These are phyloP conservation scores for Meta bourneti DNA, from an alignment of 2,888 invertebrate species.

Conservation along the genomic window DNA sequence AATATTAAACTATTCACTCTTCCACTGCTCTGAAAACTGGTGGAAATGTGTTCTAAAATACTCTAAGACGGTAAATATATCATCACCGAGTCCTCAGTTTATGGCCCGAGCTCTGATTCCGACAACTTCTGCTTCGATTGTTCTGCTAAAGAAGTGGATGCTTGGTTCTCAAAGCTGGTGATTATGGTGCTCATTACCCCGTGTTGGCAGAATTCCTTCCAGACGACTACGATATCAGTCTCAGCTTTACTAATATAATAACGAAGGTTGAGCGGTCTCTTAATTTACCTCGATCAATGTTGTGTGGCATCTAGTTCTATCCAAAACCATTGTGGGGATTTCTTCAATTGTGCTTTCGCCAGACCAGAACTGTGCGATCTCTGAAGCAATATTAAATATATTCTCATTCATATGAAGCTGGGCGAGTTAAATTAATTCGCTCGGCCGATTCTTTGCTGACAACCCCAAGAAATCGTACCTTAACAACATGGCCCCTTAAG, in stretches of 20 bases:
- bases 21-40: too few relatives aligned
- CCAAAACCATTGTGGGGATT: slow-evolving; percentile 30
- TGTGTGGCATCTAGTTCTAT: slow-evolving; percentile 38
- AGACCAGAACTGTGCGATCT: not conserved
- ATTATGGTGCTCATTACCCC: slow-evolving; percentile 53
- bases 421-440: slow-evolving; percentile 48
- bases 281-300: slow-evolving; percentile 48
- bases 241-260: slow-evolving; percentile 32
- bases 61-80: too few relatives aligned
- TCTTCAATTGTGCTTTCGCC: slow-evolving; percentile 8
- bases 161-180: slow-evolving; percentile 49
- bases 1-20: too few relatives aligned
- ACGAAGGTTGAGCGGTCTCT: slow-evolving; percentile 42
- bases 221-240: slow-evolving; percentile 17
- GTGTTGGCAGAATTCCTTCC: slow-evolving; percentile 39
- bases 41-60: too few relatives aligned
- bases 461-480: slow-evolving; percentile 25
- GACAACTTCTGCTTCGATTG: slow-evolving; percentile 16
- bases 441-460: slow-evolving; percentile 21
- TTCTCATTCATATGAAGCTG: slow-evolving; percentile 50
- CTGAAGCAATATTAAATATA: slow-evolving; percentile 37
- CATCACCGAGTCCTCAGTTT: too few relatives aligned
- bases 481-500: slow-evolving; percentile 13
- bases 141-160: slow-evolving; percentile 27
- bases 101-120: not conserved